Evolutionary conservation across 1,140 invertebrate genomes (phyloP).

Genomic region (Mycetomoellerius zeteki): DNA sequence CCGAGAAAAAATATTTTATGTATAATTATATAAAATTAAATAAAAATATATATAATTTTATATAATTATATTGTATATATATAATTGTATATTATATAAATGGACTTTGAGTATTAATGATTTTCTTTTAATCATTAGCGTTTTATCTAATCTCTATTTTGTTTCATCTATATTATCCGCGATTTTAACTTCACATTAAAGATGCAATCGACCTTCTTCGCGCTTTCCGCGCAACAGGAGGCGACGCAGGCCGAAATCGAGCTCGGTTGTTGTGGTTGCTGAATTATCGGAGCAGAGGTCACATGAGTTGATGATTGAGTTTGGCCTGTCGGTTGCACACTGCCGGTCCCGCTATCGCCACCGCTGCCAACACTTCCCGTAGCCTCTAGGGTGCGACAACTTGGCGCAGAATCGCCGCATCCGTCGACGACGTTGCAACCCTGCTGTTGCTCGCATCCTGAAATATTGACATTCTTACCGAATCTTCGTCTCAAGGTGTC

Average conservation of each 20-base stretch:
- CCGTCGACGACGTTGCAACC: slow-evolving; percentile 73
- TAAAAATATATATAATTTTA: too few relatives aligned
- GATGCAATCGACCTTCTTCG: slow-evolving; percentile 80
- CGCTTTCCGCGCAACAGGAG: slow-evolving; percentile 84
- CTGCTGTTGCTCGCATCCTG: slow-evolving; percentile 82
- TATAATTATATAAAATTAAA: too few relatives aligned
- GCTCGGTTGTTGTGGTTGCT: slow-evolving; percentile 76
- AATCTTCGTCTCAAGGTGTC: neutral
- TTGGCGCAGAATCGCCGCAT: slow-evolving; percentile 78
- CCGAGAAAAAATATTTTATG: too few relatives aligned
- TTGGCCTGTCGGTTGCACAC: slow-evolving; percentile 77
- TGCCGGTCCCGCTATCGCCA: slow-evolving; percentile 66
- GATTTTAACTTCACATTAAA: neutral
- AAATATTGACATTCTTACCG: slow-evolving; percentile 26
- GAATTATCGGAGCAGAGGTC: slow-evolving; percentile 74
- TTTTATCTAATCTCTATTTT: neutral
- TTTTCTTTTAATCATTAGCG: too few relatives aligned
- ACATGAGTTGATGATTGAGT: slow-evolving; percentile 79
- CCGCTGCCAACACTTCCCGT: slow-evolving; percentile 74
- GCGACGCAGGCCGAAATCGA: slow-evolving; percentile 81
- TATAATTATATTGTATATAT: too few relatives aligned
- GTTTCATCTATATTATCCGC: neutral
- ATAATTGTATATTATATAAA: too few relatives aligned
- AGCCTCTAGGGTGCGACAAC: slow-evolving; percentile 80
- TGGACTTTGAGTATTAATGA: too few relatives aligned